These are phyloP conservation scores for Psilopsiagon aymara DNA, from an alignment of 2,113 vertebrate species.

Conservation along the genomic window DNA sequence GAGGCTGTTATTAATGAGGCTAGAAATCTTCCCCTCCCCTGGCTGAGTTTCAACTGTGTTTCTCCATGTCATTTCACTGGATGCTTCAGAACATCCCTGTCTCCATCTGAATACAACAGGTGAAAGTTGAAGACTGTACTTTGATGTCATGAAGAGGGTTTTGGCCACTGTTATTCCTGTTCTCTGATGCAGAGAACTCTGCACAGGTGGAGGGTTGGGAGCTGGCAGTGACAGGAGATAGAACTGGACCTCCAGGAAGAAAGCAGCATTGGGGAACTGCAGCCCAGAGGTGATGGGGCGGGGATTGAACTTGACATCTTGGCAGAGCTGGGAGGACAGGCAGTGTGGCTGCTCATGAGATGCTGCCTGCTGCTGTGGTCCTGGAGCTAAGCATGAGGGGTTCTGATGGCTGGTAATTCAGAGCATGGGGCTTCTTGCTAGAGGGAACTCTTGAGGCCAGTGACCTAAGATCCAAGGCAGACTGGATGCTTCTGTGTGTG, in stretches of 20 bases:
- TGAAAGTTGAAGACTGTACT: not conserved
- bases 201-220: not conserved
- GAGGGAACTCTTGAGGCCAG: not conserved
- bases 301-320: not conserved
- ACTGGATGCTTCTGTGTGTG: not conserved
- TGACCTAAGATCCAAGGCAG: not conserved
- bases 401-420: not conserved
- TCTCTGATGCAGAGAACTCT: not conserved
- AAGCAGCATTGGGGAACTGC: not conserved
- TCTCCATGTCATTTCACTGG: not conserved
- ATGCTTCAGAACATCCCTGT: not conserved
- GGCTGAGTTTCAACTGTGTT: not conserved
- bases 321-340: not conserved
- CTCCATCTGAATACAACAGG: not conserved
- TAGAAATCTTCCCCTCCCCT: constrained; percentile 6
- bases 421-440: not conserved
- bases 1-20: constrained; percentile 47
- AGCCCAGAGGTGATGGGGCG: not conserved
- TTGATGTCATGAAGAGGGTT: not conserved
- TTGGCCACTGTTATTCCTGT: not conserved
- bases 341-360: not conserved
- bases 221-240: not conserved
- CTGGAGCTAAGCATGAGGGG: not conserved
- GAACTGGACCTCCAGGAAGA: not conserved
- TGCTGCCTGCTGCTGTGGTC: not conserved